Evolutionary conservation across 2,888 invertebrate genomes (phyloP).

Genomic region (Noctua janthina): DNA sequence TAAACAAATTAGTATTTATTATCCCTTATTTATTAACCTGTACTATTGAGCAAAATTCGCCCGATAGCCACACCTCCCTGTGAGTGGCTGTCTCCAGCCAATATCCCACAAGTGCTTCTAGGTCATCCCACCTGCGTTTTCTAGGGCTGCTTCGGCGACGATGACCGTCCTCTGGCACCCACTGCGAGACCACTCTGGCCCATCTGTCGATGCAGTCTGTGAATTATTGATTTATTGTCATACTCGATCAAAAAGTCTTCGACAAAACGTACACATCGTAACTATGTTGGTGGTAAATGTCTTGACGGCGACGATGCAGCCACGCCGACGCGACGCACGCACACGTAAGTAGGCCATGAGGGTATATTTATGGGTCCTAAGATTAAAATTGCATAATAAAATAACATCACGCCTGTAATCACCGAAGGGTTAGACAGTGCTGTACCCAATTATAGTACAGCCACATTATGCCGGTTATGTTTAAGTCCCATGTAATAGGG

Average conservation of each 20-base stretch:
- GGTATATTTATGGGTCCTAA: not conserved
- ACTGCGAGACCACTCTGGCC: not conserved
- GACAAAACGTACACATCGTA: not conserved
- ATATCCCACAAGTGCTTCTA: not conserved
- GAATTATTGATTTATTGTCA: no score
- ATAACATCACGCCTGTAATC: not conserved
- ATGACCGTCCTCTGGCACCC: not conserved
- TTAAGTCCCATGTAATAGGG: not conserved
- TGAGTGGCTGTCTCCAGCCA: not conserved
- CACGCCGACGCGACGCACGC: not conserved
- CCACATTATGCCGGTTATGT: not conserved
- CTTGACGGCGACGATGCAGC: not conserved
- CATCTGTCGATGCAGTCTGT: not conserved
- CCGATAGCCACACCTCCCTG: not conserved
- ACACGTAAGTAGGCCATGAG: not conserved
- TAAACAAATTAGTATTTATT: not conserved
- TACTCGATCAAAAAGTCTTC: not conserved
- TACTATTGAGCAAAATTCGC: not conserved
- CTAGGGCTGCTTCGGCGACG: not conserved
- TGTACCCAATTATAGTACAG: not conserved
- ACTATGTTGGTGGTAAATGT: not conserved
- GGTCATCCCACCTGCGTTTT: not conserved
- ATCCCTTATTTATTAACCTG: not conserved
- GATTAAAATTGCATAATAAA: not conserved
- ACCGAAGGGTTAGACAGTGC: not conserved